phyloP scores from a whole-genome alignment of 2,888 invertebrate species.

The Sinopyrophorus schimmeli region DNA sequence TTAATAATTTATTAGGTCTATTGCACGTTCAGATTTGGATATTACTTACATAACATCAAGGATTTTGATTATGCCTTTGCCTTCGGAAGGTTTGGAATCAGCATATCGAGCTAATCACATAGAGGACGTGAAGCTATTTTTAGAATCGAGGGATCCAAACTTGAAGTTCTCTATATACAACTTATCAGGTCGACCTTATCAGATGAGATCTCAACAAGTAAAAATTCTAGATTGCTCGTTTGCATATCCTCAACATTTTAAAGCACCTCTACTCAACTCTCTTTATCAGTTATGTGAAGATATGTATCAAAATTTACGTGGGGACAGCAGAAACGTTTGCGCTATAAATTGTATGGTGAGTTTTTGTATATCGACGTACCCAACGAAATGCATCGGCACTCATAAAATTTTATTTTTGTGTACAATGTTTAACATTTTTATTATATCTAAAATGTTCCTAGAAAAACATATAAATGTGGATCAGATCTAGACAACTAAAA shows the following conservation, averaged over 20 bases:
- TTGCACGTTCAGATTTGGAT: conserved; percentile 86
- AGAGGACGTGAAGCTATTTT: conserved; percentile 83
- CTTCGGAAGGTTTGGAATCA: conserved; percentile 93
- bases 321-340: conserved; percentile 79
- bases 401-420: no score
- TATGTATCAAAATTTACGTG: conserved; percentile 83
- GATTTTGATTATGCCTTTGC: conserved; percentile 91
- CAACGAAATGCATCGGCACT: no score
- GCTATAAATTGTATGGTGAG: conserved; percentile 82
- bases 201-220: conserved; percentile 61
- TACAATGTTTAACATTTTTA: no score
- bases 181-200: conserved; percentile 65
- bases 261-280: conserved; percentile 79
- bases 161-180: conserved; percentile 83
- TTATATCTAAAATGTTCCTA: no score
- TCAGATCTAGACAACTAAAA: no score
- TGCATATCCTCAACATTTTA: conserved; percentile 68
- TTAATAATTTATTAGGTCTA: conserved; percentile 62
- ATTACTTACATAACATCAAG: conserved; percentile 91
- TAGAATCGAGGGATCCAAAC: conserved; percentile 77
- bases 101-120: conserved; percentile 90
- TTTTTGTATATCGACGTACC: no score
- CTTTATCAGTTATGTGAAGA: conserved; percentile 83
- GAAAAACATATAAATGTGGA: no score
- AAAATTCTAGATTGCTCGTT: conserved; percentile 66